Percentiles rank a stretch among this genome's conserved stretches.
These are phyloP conservation scores for Aspidiotus rigidus DNA, from an alignment of 2,888 invertebrate species.

Conservation along the genomic window DNA sequence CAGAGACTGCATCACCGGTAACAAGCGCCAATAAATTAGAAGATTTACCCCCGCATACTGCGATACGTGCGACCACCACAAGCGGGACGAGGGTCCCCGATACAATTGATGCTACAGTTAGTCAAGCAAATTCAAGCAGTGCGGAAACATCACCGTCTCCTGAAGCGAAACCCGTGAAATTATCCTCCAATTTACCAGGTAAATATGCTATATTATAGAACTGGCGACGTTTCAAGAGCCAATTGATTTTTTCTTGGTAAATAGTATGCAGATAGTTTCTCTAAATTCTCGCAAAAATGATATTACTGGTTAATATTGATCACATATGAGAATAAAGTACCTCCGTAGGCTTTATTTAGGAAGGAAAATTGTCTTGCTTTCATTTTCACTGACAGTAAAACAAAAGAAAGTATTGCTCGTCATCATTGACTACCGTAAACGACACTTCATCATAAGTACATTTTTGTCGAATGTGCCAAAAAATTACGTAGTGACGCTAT, in stretches of 20 bases:
- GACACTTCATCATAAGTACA: too few relatives aligned
- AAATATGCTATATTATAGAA: neutral
- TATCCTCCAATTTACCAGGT: conserved; percentile 18
- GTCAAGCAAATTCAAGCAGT: conserved; percentile 14
- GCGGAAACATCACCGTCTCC: conserved; percentile 6
- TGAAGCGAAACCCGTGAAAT: conserved; percentile 9
- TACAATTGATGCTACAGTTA: conserved; percentile 21
- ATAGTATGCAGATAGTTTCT: neutral
- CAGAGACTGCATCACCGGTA: conserved; percentile 19
- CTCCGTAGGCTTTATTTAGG: too few relatives aligned
- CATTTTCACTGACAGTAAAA: too few relatives aligned
- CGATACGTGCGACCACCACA: conserved; percentile 13
- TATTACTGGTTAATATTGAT: too few relatives aligned
- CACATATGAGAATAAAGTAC: too few relatives aligned
- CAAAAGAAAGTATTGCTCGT: too few relatives aligned
- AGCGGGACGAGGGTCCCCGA: conserved; percentile 11
- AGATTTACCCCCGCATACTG: conserved; percentile 9
- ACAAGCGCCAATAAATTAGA: conserved; percentile 26
- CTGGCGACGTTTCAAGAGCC: too few relatives aligned
- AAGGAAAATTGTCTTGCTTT: too few relatives aligned
- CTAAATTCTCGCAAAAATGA: too few relatives aligned
- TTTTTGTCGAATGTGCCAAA: too few relatives aligned
- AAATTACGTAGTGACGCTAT: too few relatives aligned
- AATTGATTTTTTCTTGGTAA: neutral
- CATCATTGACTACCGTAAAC: too few relatives aligned